phyloP scores from a whole-genome alignment of 2,797 vertebrate species.

The Darevskia nairensis region DNA sequence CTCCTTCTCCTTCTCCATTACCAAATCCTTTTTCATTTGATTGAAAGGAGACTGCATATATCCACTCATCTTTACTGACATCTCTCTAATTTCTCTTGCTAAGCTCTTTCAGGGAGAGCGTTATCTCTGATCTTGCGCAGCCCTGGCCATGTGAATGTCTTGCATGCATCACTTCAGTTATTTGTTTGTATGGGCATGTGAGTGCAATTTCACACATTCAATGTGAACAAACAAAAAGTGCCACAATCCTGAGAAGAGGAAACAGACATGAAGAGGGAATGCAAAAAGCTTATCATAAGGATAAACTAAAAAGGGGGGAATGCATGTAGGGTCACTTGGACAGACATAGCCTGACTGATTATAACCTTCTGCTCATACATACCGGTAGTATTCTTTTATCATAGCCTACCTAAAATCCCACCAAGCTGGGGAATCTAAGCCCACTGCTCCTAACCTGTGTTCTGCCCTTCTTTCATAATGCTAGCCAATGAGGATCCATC shows the following conservation, averaged over 20 bases:
- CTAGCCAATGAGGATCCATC: constrained; percentile 94
- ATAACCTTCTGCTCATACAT: not conserved
- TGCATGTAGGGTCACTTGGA: not conserved
- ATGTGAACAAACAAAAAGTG: not conserved
- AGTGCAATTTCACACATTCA: not conserved
- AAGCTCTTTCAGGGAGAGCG: not conserved
- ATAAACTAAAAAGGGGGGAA: not conserved
- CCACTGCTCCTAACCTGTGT: constrained; percentile 84
- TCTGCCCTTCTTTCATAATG: constrained; percentile 87
- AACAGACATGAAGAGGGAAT: not conserved
- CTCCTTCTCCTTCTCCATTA: not conserved
- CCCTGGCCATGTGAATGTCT: not conserved
- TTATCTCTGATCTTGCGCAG: not conserved
- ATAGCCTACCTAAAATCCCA: constrained; percentile 10
- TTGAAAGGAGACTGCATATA: not conserved
- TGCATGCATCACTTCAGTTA: not conserved
- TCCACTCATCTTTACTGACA: not conserved
- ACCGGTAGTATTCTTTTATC: too few species aligned
- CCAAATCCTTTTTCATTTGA: not conserved
- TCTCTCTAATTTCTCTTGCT: not conserved
- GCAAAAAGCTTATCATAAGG: not conserved
- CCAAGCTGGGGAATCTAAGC: constrained; percentile 27
- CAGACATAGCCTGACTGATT: not conserved
- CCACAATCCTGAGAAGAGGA: not conserved
- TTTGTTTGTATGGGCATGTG: not conserved